Evolutionary conservation across 1,140 invertebrate genomes (phyloP), one percentile per base, ranked within the genome.

Genomic region (Cydia splendana): DNA sequence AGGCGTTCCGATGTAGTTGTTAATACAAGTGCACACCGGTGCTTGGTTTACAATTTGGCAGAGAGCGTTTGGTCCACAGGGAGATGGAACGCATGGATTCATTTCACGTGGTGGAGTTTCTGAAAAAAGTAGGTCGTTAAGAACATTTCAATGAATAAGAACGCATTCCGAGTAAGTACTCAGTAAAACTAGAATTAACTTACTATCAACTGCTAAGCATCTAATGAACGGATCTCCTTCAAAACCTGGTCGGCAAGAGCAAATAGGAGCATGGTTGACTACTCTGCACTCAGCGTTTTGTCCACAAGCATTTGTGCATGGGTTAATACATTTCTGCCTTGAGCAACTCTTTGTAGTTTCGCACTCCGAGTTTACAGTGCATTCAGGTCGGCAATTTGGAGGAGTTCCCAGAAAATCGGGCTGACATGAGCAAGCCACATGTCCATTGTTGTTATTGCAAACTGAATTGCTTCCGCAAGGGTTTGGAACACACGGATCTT

Each of bases 321-420:
- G 95, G 89, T 96, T 93, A 81, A 93, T 88, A 89, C 96, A 96
- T 90, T 95, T 95, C 81, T 95, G 95, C 65, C 92, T 93, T 2
- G 95, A 88, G 86, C 98, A 98, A 67, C 97, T 96, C 87, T 97
- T 97, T 79, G 97, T 95, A 71, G 96, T 96, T 13, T 96, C 94
- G 88, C 98, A 98, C 65, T 98, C 97, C 0, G 94, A 94, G 87
- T 98, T 97, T 71, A 95, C 94, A 28, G 94, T 94, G 90, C 98
- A 98, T 90, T 98, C 97, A 9, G 97, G 96, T 88, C 95, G 93
- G 80, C 95, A 96, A 75, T 93, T 94, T 6, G 95, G 95, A 53
- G 95, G 95, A 76, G 93, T 89, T 15, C 96, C 96, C 69, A 95
- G 91, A 80, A 95, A 96, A 69, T 93, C 93, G 30, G 92, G 92